phyloP scores from a whole-genome alignment of 2,888 invertebrate genomes.

The Crepidodera aurea region DNA sequence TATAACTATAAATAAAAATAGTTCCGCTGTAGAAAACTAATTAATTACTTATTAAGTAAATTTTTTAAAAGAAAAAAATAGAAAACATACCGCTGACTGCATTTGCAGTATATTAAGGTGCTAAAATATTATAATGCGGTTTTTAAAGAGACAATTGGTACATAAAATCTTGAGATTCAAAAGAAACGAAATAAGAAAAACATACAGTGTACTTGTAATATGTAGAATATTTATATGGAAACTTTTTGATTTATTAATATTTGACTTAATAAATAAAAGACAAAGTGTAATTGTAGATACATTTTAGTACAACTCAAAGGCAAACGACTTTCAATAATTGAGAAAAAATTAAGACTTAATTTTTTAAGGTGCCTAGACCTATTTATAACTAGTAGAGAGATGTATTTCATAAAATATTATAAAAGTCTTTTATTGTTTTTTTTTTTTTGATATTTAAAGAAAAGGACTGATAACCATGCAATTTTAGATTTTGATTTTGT shows the following conservation, averaged over 20 bases:
- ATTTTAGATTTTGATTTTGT: background rate
- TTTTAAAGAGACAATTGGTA: no score
- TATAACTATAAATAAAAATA: no score
- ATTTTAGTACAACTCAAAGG: constrained; percentile 10
- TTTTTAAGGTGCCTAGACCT: constrained; percentile 30
- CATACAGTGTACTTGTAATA: background rate
- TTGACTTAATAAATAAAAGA: background rate
- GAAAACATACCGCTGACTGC: no score
- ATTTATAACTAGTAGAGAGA: constrained; percentile 22
- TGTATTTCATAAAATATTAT: constrained; percentile 5
- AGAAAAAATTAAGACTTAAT: constrained; percentile 27
- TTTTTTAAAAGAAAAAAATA: no score
- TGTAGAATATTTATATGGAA: background rate
- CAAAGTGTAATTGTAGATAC: background rate
- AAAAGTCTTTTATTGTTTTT: background rate
- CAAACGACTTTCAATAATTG: constrained; percentile 23
- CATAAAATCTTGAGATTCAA: no score
- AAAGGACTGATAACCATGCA: constrained; percentile 3
- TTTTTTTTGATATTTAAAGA: background rate
- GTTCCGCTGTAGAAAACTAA: no score
- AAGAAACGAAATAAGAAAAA: no score
- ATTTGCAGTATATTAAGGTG: no score
- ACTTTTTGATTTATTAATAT: constrained; percentile 9
- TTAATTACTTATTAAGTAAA: no score
- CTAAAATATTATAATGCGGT: no score